A percentile compares a stretch with the other conserved stretches of the same genome.
These are phyloP conservation scores for Drosophila parabipectinata DNA, from an alignment of 1,140 invertebrate species.

Conservation along the genomic window DNA sequence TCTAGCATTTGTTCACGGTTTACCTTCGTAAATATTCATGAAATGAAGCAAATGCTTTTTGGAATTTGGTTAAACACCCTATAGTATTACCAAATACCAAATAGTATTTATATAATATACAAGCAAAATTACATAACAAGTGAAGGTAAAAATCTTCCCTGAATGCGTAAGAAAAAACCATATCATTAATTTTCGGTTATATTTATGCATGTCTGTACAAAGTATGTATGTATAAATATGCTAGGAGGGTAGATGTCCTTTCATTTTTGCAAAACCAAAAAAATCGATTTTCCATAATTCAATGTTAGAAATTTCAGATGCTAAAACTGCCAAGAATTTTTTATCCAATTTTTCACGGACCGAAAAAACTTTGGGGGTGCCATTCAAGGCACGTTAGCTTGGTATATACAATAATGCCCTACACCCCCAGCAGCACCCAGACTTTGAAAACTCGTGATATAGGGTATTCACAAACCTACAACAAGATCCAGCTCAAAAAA, in stretches of 20 bases:
- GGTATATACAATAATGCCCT: constrained; percentile 29
- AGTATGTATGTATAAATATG: not conserved
- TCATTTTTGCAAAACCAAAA: constrained; percentile 60
- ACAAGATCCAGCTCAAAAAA: constrained; percentile 1
- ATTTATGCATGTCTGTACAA: not conserved
- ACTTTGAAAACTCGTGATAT: not conserved
- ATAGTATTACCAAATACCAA: no score
- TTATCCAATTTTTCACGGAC: constrained; percentile 80
- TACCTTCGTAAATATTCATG: no score
- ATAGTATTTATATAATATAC: not conserved
- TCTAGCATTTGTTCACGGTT: no score
- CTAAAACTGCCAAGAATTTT: constrained; percentile 78
- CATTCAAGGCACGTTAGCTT: constrained; percentile 25
- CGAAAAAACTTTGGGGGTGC: constrained; percentile 70
- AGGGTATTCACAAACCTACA: constrained; percentile 39
- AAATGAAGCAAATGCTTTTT: no score
- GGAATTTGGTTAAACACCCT: no score
- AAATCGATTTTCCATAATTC: constrained; percentile 81
- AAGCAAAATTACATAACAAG: constrained; percentile 5
- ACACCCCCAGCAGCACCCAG: not conserved
- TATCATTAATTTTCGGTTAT: constrained; percentile 4
- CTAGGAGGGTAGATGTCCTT: constrained; percentile 44
- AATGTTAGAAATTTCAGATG: constrained; percentile 79
- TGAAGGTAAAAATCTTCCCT: no score
- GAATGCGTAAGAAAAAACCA: constrained; percentile 17